Conservation (phyloP, 2,113 vertebrate genomes). For the Spea bombifrons region DNA sequence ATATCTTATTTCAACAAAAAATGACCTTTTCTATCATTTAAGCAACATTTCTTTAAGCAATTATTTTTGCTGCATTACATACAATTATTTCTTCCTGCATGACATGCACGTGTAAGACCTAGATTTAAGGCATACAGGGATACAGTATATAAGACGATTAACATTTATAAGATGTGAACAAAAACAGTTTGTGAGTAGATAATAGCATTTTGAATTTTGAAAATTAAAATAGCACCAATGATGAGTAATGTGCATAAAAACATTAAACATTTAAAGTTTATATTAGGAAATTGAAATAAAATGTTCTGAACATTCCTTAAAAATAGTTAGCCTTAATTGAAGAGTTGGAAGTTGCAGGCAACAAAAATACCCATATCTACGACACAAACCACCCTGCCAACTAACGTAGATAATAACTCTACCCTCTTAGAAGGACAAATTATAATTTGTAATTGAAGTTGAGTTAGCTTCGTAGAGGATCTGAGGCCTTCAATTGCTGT, state of each 20-base stretch:
- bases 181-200: too few relatives aligned
- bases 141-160: background rate
- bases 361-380: background rate
- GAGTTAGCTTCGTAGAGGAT: background rate
- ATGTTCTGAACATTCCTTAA: slow-evolving; percentile 13
- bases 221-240: background rate
- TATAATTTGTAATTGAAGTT: slow-evolving; percentile 8
- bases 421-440: background rate
- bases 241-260: background rate
- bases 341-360: background rate
- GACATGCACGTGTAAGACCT: background rate
- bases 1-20: slow-evolving; percentile 35
- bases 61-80: slow-evolving; percentile 37
- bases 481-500: background rate
- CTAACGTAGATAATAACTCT: background rate
- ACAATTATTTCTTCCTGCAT: slow-evolving; percentile 29
- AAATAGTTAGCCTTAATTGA: background rate
- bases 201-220: too few relatives aligned
- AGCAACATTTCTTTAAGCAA: slow-evolving; percentile 28
- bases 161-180: slow-evolving; percentile 12
- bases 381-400: background rate
- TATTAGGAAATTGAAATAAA: background rate
- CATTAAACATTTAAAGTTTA: background rate
- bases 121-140: slow-evolving; percentile 12
- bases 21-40: slow-evolving; percentile 42